Evolutionary conservation across 2,113 vertebrate species (phyloP).

Genomic region (Theristicus caerulescens): DNA sequence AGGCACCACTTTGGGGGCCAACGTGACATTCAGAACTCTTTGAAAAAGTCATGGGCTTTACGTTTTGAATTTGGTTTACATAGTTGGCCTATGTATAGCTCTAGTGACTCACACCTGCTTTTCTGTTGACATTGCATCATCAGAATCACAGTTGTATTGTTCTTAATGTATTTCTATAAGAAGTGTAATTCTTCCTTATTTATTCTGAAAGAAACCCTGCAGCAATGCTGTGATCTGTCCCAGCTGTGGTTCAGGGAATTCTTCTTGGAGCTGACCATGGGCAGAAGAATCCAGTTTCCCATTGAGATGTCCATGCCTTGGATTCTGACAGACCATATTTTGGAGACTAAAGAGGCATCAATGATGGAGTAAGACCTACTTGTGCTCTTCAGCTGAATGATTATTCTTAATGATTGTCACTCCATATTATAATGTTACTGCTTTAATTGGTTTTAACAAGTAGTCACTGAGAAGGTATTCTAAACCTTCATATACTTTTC

Average conservation of each 20-base stretch:
- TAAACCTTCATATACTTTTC: not conserved
- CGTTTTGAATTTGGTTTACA: not conserved
- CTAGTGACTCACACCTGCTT: not conserved
- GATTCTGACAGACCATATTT: conserved; percentile 96
- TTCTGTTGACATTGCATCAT: conserved; percentile 32
- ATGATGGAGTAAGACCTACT: conserved; percentile 84
- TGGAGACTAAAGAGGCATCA: conserved; percentile 84
- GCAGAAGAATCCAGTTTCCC: conserved; percentile 84
- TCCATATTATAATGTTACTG: not conserved
- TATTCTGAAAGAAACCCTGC: conserved; percentile 77
- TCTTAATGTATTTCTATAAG: not conserved
- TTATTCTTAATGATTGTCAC: not conserved
- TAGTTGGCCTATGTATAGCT: not conserved
- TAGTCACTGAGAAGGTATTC: not conserved
- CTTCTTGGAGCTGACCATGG: conserved; percentile 93
- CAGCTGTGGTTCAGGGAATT: conserved; percentile 90
- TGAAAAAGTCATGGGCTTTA: not conserved
- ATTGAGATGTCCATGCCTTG: conserved; percentile 99
- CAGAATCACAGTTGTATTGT: not conserved
- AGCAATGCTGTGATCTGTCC: conserved; percentile 85
- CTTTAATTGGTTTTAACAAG: not conserved
- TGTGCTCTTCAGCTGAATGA: not conserved
- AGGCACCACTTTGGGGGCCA: not conserved
- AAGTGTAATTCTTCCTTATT: conserved; percentile 20
- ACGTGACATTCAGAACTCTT: not conserved